Conservation (phyloP, 1,140 invertebrate genomes). For the Harpegnathos saltator region DNA sequence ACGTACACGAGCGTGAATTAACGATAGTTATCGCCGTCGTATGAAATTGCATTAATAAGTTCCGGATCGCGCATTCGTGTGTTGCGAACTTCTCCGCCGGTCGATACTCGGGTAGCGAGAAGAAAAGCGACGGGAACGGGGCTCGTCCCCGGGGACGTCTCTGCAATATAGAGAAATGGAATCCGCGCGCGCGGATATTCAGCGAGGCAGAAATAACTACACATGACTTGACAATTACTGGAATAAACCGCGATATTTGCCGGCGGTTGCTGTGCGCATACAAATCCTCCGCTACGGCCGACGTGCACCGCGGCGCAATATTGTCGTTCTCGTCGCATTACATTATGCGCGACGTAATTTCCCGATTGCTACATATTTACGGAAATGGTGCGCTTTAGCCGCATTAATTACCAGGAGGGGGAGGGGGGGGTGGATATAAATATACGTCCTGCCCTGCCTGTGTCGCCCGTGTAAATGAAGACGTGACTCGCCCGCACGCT, state of each 20-base stretch:
- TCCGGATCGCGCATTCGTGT: slow-evolving; percentile 2
- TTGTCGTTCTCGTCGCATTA: too few species aligned
- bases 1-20: slow-evolving; percentile 12
- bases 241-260: slow-evolving; percentile 39
- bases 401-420: not conserved
- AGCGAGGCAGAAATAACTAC: slow-evolving; percentile 44
- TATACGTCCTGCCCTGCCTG: not conserved
- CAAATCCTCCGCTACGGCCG: not conserved
- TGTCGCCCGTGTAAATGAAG: not conserved
- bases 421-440: not conserved
- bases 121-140: slow-evolving; percentile 16
- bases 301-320: too few species aligned
- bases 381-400: not conserved
- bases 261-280: not conserved
- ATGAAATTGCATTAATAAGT: slow-evolving; percentile 37
- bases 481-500: not conserved
- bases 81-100: slow-evolving; percentile 14
- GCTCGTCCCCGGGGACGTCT: not conserved
- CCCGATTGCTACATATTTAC: not conserved
- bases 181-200: slow-evolving; percentile 20
- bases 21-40: not conserved
- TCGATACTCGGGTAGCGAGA: slow-evolving; percentile 12
- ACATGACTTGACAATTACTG: slow-evolving; percentile 45
- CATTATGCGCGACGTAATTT: slow-evolving; percentile 2
- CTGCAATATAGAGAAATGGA: slow-evolving; percentile 55